Percentiles rank a stretch among this genome's conserved stretches.
Evolutionary conservation across 2,113 vertebrate genomes (phyloP).

Genomic region (Gobio gobio): DNA sequence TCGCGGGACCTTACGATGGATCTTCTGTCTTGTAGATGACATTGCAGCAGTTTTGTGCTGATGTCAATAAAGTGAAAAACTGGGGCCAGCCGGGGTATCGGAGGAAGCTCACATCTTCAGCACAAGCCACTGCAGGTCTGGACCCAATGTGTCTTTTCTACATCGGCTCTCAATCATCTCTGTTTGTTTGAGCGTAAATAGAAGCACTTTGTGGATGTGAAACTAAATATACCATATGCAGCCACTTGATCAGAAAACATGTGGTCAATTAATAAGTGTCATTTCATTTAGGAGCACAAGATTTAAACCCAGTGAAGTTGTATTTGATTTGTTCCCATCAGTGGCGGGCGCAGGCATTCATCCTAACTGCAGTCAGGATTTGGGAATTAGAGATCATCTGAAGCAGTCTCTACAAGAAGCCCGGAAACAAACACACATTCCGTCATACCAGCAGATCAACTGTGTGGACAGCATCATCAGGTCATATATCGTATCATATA

Average conservation of each 20-base stretch:
- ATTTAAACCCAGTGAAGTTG: neutral
- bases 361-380: conserved; percentile 51
- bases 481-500: conserved; percentile 58
- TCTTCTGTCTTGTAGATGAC: conserved; percentile 71
- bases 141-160: neutral
- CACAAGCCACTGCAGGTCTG: conserved; percentile 66
- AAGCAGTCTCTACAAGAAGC: conserved; percentile 61
- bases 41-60: conserved; percentile 82
- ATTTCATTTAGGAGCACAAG: neutral
- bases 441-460: conserved; percentile 91
- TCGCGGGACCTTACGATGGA: neutral
- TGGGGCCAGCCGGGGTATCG: conserved; percentile 80
- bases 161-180: neutral
- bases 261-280: too few species aligned
- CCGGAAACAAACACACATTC: conserved; percentile 74
- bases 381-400: conserved; percentile 58
- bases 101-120: conserved; percentile 63
- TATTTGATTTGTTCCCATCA: neutral
- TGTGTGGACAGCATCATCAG: conserved; percentile 89
- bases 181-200: too few species aligned
- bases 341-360: neutral
- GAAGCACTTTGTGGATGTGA: too few species aligned
- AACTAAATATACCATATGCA: too few species aligned
- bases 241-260: too few species aligned
- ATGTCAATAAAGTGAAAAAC: conserved; percentile 83